Evolutionary conservation across 2,797 vertebrate species (phyloP), one percentile per base, ranked within the genome.

Genomic region (Melanotaenia parkinsoni): DNA sequence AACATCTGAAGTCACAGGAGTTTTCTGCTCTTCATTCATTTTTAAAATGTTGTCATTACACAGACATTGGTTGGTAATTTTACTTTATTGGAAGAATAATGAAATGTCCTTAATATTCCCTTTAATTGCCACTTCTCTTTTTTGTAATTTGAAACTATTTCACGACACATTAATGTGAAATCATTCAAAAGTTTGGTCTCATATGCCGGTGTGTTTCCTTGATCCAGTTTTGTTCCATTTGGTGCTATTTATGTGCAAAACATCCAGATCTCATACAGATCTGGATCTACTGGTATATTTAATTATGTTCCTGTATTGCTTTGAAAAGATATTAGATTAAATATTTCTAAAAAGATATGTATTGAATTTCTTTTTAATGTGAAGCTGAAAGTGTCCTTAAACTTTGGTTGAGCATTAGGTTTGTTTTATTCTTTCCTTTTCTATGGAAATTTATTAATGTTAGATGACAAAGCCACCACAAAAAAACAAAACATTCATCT

Each of bases 351-450:
- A 28, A 28, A 28, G 28, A 28, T 28, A 4, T 28, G 28, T 28
- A 28, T 28, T 28, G 28, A 28, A 28, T 28, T 28, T 28, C 28
- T 28, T 28, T 28, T 28, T 28, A 28, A 4, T 1, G 3, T 28
- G 28, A 28, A 28, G 28, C 28, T 28, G 28, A 28, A 28, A 28
- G 28, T 28, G 28, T 28, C 28, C 28, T 28, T 28, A 28, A 28
- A 28, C 28, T 28, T 28, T 28, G 28, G 0, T 28, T 28, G 28
- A 28, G 24, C 38, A 54, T 72, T 51, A 40, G 67, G 16, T 35
- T 43, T 63, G 54, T 74, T 73, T 74, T 37, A 70, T 75, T 79
- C 45, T 83, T 78, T 66, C 28, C 13, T 75, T 26, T 35, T 53
- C 45, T 67, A 62, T 66, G 54, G 1, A 63, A 58, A 63, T 59